Base-by-base conservation (phyloP, 2,113 vertebrate species). In the Megalops atlanticus region DNA sequence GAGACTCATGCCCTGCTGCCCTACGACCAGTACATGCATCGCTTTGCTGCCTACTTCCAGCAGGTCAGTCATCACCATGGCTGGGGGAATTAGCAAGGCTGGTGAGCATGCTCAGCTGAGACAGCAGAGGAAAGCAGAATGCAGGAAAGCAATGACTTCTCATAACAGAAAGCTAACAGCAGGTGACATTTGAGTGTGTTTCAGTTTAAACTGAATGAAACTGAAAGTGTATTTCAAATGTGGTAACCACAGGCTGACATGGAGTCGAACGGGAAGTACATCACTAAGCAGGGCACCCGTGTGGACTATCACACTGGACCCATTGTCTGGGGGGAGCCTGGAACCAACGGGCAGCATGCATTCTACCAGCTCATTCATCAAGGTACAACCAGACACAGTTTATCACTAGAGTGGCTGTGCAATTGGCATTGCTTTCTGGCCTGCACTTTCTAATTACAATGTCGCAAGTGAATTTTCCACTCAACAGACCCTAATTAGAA, bases 331-430 rank as follows among this genome's bases (percentile, higher is more conserved):
- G 97, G 98, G 0, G 98, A 99, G 80, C 98, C 98, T 0, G 98
- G 98, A 80, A 99, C 98, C 88, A 99, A 99, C 0, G 97, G 98
- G 3, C 97, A 99, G 83, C 98, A 99, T 7, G 98, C 98, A 40
- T 99, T 99, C 91, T 99, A 99, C 89, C 97, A 99, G 92, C 97
- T 99, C 58, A 99, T 99, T 85, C 97, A 99, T 88, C 97, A 99
- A 95, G 98, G 97, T 98, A 8, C 39, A 1, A 18, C 1, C 33
- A 52, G 11, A 52, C 14, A 52, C n/a, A 64, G 2, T 49, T 49
- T 16, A 49, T 3, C 3, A 31, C 58, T 10, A 5, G 27, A 64
- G 8, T 8, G n/a, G 2, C n/a, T 10, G 12, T 31, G n/a, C 49
- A 54, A 21, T 54, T 3, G 2, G 0, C n/a, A 27, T 8, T 64